Evolutionary conservation across 2,888 invertebrate genomes (phyloP), one percentile per base, ranked within the genome.

Genomic region (Cheilosia impressa): DNA sequence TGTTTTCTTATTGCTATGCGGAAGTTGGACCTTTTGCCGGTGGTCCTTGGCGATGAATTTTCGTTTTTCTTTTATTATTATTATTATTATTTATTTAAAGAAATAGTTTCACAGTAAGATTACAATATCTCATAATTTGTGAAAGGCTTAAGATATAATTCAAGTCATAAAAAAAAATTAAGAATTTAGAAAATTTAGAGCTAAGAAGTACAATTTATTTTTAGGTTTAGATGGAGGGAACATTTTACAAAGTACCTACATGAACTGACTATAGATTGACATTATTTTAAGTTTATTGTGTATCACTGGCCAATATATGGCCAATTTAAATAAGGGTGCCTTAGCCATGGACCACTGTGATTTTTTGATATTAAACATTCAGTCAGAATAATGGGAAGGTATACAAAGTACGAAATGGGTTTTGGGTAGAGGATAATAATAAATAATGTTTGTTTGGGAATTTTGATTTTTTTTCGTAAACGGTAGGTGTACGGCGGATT

Each of bases 31-130:
- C 43, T n/a, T 43, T 43, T 17, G n/a, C n/a, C 43, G 15, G 1
- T n/a, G 43, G 43, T 38, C 38, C 38, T 38, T 13, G 38, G 60
- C 60, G 57, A 60, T 43, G 24, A 43, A 15, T 57, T 57, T 57
- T 6, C 38, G 19, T 57, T 58, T 22, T 41, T n/a, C 7, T 58
- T 62, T 45, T 45, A 31, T 45, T 4, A n/a, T n/a, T n/a, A n/a
- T n/a, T n/a, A n/a, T n/a, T n/a, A n/a, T n/a, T n/a, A n/a, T n/a
- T n/a, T n/a, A n/a, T n/a, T n/a, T n/a, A n/a, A n/a, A n/a, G n/a
- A n/a, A n/a, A n/a, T n/a, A n/a, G n/a, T n/a, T n/a, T n/a, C n/a
- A n/a, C n/a, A n/a, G n/a, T n/a, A n/a, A n/a, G n/a, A n/a, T n/a
- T n/a, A n/a, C n/a, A n/a, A n/a, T n/a, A n/a, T n/a, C n/a, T n/a